These are phyloP conservation scores for Rhinichthys osculus DNA, from an alignment of 2,797 vertebrate species.

Conservation along the genomic window DNA sequence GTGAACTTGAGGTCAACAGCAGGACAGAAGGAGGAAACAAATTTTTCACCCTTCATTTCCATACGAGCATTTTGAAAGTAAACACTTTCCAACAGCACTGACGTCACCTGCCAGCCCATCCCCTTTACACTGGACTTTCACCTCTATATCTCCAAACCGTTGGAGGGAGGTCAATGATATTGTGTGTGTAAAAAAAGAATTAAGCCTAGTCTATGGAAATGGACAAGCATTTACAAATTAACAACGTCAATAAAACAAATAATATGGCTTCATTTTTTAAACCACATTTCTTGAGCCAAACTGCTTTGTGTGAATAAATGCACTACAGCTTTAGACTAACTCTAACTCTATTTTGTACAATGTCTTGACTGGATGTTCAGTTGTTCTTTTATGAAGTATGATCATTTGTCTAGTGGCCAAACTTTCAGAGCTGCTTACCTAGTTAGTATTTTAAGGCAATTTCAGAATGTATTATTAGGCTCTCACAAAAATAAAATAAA, in stretches of 20 bases:
- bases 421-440: not conserved
- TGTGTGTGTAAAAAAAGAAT: not conserved
- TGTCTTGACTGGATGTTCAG: no score
- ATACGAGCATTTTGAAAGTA: conserved; percentile 48
- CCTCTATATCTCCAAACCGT: conserved; percentile 24
- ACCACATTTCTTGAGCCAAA: not conserved
- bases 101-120: conserved; percentile 39
- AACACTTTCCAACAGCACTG: conserved; percentile 56
- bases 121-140: conserved; percentile 56
- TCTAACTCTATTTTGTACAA: not conserved
- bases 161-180: conserved; percentile 1
- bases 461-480: no score
- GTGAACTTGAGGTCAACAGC: not conserved
- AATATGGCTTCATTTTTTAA: not conserved
- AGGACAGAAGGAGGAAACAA: not conserved
- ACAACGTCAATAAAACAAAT: not conserved
- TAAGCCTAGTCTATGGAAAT: not conserved
- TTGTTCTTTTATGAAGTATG: not conserved
- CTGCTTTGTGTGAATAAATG: conserved; percentile 6
- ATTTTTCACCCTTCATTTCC: conserved; percentile 24
- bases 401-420: not conserved
- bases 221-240: not conserved
- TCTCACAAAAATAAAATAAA: not conserved
- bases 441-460: not conserved
- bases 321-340: not conserved